Conservation (phyloP, 2,113 vertebrate species). For the Garra rufa region DNA sequence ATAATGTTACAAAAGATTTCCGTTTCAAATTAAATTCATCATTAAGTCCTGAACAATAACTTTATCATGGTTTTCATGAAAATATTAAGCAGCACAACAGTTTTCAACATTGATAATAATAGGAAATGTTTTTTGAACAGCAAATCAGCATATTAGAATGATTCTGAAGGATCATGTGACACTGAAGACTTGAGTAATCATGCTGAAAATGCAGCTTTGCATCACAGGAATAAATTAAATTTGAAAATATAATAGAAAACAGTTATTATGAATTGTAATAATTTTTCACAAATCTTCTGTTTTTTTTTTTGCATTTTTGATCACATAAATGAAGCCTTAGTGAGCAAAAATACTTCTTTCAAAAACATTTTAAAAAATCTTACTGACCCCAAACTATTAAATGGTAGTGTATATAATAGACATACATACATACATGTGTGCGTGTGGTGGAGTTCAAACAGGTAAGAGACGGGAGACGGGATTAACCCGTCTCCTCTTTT, state of each 20-base stretch:
- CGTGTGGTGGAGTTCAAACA: not conserved
- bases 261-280: too few relatives aligned
- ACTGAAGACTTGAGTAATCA: not conserved
- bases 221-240: not conserved
- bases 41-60: too few relatives aligned
- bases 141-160: not conserved
- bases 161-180: constrained; percentile 2
- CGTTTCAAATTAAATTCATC: too few relatives aligned
- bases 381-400: not conserved
- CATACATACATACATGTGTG: too few relatives aligned
- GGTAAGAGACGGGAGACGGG: not conserved
- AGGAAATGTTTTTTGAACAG: not conserved
- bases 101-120: not conserved
- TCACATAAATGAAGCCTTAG: not conserved
- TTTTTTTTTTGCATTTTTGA: not conserved
- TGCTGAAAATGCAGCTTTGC: too few relatives aligned
- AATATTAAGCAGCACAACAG: not conserved
- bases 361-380: not conserved
- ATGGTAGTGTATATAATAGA: not conserved
- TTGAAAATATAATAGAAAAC: not conserved
- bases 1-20: too few relatives aligned
- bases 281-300: too few relatives aligned
- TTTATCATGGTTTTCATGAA: not conserved
- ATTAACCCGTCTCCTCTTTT: constrained; percentile 26
- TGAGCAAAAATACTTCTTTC: not conserved